These are phyloP conservation scores for Cotesia chilonis DNA, from an alignment of 1,140 invertebrate genomes.

Conservation along the genomic window DNA sequence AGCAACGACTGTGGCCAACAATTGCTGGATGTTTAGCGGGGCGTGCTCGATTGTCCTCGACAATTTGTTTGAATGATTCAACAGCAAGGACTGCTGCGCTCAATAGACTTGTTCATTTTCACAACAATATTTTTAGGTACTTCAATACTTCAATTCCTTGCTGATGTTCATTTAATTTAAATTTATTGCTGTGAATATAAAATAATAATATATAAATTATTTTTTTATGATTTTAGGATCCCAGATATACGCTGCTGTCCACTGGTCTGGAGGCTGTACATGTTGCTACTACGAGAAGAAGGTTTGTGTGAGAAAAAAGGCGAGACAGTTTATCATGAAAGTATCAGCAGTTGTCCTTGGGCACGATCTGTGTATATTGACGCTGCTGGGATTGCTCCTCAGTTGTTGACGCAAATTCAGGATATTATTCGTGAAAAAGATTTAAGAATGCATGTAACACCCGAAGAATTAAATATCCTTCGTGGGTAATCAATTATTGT, in stretches of 20 bases:
- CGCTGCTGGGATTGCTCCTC: slow-evolving; percentile 64
- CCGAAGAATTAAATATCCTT: slow-evolving; percentile 75
- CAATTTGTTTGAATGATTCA: slow-evolving; percentile 41
- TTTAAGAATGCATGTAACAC: slow-evolving; percentile 73
- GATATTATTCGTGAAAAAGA: slow-evolving; percentile 78
- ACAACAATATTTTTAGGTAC: slow-evolving; percentile 53
- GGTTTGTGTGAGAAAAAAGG: slow-evolving; percentile 59
- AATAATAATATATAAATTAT: not conserved
- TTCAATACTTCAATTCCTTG: slow-evolving; percentile 12
- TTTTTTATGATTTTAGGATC: slow-evolving; percentile 43
- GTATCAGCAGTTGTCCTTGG: slow-evolving; percentile 72
- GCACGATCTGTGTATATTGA: slow-evolving; percentile 66
- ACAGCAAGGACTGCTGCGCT: slow-evolving; percentile 48
- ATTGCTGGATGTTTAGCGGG: slow-evolving; percentile 55
- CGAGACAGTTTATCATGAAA: slow-evolving; percentile 60
- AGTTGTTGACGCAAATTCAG: slow-evolving; percentile 70
- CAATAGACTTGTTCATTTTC: slow-evolving; percentile 59
- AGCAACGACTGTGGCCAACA: slow-evolving; percentile 48
- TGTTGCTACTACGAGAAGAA: slow-evolving; percentile 64
- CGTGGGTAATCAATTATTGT: slow-evolving; percentile 54
- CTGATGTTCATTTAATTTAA: slow-evolving; percentile 5
- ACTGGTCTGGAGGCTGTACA: slow-evolving; percentile 69
- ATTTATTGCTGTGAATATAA: not conserved
- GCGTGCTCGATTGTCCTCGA: slow-evolving; percentile 48
- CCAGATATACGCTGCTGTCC: slow-evolving; percentile 65